Evolutionary conservation across 35 echinoderm and acorn worm species (phyloP).

Genomic region (Stichopus chloronotus): DNA sequence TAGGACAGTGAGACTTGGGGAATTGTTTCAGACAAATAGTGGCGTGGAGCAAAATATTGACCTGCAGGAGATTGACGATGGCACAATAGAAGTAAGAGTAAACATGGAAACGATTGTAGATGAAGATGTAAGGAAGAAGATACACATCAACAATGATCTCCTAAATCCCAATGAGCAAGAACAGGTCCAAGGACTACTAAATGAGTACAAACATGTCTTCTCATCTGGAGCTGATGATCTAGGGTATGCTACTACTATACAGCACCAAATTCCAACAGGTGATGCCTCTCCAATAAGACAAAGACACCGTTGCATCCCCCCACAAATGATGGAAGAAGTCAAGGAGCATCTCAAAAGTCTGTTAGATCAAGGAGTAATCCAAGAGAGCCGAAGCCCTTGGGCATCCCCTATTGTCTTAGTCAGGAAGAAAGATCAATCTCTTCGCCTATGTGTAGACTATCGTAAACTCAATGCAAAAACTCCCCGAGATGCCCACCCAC

Average conservation of each 20-base stretch:
- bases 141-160: background rate
- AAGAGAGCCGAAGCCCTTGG: constrained; percentile 67
- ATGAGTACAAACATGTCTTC: background rate
- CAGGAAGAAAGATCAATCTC: constrained; percentile 44
- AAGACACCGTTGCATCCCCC: constrained; percentile 28
- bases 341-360: background rate
- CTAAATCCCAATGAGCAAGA: background rate
- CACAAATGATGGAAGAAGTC: constrained; percentile 46
- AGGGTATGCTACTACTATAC: constrained; percentile 32
- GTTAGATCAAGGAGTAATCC: constrained; percentile 35
- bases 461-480: constrained; percentile 53
- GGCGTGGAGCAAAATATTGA: background rate
- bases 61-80: background rate
- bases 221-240: constrained; percentile 25
- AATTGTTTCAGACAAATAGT: constrained; percentile 32
- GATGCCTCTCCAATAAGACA: constrained; percentile 23
- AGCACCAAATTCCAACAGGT: constrained; percentile 44
- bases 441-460: constrained; percentile 72
- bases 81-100: constrained; percentile 7
- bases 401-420: constrained; percentile 47
- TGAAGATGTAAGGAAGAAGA: background rate
- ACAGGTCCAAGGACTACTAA: background rate
- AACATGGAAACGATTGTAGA: background rate
- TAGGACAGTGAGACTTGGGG: constrained; percentile 5
- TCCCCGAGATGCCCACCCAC: background rate